These are phyloP conservation scores for Sturnira hondurensis DNA, from an alignment of 2,113 vertebrate species.

Conservation along the genomic window DNA sequence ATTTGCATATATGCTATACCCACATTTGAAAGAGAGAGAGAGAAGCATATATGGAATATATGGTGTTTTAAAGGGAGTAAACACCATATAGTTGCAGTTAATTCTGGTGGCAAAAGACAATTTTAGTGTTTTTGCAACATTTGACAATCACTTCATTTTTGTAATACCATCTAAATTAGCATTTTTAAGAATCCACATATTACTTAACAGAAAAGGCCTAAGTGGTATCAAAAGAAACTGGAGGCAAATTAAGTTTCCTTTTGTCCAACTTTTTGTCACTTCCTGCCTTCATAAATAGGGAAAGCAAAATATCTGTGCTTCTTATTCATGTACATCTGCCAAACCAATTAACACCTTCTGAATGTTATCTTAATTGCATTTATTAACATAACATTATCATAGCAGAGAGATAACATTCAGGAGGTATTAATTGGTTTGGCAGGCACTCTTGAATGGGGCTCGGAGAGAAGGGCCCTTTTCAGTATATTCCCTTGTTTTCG, in stretches of 20 bases:
- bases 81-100: constrained; percentile 34
- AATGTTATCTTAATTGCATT: constrained; percentile 80
- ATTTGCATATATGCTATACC: constrained; percentile 60
- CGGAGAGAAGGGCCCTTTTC: constrained; percentile 53
- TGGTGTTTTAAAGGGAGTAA: constrained; percentile 40
- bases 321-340: constrained; percentile 76
- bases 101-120: constrained; percentile 53
- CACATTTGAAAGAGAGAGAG: not conserved
- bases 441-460: constrained; percentile 48
- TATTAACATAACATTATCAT: constrained; percentile 79
- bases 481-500: constrained; percentile 16
- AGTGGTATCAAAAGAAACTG: constrained; percentile 53
- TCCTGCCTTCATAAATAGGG: constrained; percentile 75
- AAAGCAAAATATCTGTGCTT: constrained; percentile 73
- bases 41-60: not conserved
- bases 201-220: constrained; percentile 60
- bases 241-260: constrained; percentile 71
- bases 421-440: constrained; percentile 77
- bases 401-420: constrained; percentile 73
- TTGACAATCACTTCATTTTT: constrained; percentile 64
- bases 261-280: constrained; percentile 76
- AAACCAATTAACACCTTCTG: constrained; percentile 78
- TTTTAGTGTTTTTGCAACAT: constrained; percentile 68
- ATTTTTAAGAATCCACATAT: constrained; percentile 62
- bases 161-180: constrained; percentile 61